A percentile compares a stretch with the other conserved stretches of the same genome.
Conservation (phyloP, 2,797 vertebrate species). For the Eulemur rubriventer region DNA sequence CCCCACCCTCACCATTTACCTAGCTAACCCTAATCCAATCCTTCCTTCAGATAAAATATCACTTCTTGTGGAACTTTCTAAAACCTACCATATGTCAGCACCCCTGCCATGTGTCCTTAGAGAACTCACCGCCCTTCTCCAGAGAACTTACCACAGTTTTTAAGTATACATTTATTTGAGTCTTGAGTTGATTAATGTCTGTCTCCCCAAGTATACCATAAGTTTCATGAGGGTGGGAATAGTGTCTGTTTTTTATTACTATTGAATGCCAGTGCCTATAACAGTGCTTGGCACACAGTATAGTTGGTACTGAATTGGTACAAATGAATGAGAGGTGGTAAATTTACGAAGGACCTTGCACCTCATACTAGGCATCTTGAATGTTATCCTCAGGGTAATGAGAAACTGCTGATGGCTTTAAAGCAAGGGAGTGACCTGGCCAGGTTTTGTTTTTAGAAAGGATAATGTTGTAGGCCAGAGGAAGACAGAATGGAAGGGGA, state of each 20-base stretch:
- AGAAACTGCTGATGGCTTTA: slow-evolving; percentile 5
- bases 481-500: background rate
- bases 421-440: background rate
- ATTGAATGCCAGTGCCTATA: background rate
- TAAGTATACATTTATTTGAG: slow-evolving; percentile 20
- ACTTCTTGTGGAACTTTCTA: background rate
- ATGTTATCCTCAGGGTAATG: background rate
- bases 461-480: background rate
- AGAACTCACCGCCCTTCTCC: slow-evolving; percentile 10
- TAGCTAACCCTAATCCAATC: slow-evolving; percentile 6
- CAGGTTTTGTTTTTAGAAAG: slow-evolving; percentile 39
- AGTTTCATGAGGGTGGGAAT: background rate
- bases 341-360: background rate
- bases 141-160: background rate
- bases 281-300: background rate
- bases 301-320: background rate
- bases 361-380: background rate
- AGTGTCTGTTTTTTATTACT: background rate
- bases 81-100: background rate
- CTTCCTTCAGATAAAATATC: background rate
- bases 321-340: background rate
- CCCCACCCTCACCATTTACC: background rate
- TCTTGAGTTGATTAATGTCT: background rate
- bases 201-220: background rate
- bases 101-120: background rate